Evolutionary conservation across 2,113 vertebrate genomes (phyloP), one percentile per base, ranked within the genome.

Genomic region (Tympanuchus pallidicinctus): DNA sequence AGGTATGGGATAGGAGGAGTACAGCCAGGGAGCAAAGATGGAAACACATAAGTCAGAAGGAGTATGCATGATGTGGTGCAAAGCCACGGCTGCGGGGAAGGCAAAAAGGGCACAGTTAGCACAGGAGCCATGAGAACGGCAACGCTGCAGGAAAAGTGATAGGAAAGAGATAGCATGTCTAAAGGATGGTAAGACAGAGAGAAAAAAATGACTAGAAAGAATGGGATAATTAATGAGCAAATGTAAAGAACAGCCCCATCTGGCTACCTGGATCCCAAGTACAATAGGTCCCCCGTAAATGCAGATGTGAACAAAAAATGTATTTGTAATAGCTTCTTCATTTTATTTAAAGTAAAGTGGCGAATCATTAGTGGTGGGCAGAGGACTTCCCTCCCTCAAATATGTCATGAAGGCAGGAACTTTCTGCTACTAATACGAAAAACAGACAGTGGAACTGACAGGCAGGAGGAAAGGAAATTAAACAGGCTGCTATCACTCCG

Each of bases 401-500:
- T 45, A 43, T 4, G 6, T 32, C 38, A 45, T 19, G 67, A 93
- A 56, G 34, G 15, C 60, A 28, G 63, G 17, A 94, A 59, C n/a
- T 57, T 90, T 85, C 66, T 93, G 79, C 59, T 80, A 50, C 57
- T 73, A 72, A 43, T 78, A 90, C 67, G 47, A 92, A 75, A 93
- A 94, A 83, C 52, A 92, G 57, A 56, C 42, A 75, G 70, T 88
- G 73, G 63, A 63, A 88, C 34, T 82, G 90, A 94, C 78, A 88
- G 71, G 80, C 64, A 77, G 52, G 43, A 86, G 69, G 80, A 88
- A 75, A 90, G 83, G 95, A 92, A 95, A 96, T 86, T 84, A 90
- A 94, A 92, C 7, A 40, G 70, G 63, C 54, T 95, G 86, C 74
- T 96, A 90, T 90, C 86, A 72, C 40, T 82, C 73, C 4, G 3